phyloP scores from a whole-genome alignment of 2,113 vertebrate genomes.

The Chaetops frenatus region DNA sequence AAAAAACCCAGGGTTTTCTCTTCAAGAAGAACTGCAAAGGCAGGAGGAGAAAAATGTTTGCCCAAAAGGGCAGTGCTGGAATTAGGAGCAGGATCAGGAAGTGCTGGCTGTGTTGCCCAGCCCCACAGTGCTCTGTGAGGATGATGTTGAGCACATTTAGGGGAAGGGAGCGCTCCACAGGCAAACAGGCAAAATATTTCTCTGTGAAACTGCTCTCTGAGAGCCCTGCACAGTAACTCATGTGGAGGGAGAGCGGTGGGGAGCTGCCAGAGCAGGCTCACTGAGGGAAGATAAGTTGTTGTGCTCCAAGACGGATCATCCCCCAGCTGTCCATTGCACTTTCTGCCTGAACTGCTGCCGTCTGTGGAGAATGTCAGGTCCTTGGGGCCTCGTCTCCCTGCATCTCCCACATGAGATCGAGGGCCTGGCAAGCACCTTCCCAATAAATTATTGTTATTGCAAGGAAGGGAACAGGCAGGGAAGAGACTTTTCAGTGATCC shows the following conservation, averaged over 20 bases:
- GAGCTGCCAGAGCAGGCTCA: not conserved
- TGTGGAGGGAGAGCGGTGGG: not conserved
- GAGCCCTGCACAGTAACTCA: constrained; percentile 7
- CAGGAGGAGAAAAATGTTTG: not conserved
- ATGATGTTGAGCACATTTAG: fast-evolving
- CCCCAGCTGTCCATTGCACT: constrained; percentile 48
- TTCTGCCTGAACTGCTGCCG: constrained; percentile 10
- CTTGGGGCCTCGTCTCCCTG: constrained; percentile 6
- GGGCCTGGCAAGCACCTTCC: constrained; percentile 13
- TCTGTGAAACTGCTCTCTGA: not conserved
- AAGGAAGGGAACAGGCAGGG: not conserved
- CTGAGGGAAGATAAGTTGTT: not conserved
- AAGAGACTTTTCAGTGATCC: not conserved
- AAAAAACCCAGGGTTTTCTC: not conserved
- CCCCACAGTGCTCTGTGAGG: not conserved
- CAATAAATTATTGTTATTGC: constrained; percentile 37
- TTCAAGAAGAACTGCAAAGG: not conserved
- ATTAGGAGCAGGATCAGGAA: not conserved
- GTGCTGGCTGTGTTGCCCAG: not conserved
- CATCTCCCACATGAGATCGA: not conserved
- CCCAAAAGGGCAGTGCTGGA: not conserved
- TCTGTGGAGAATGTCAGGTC: constrained; percentile 50
- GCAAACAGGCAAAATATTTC: constrained; percentile 17
- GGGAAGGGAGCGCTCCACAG: not conserved
- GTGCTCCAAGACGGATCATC: not conserved